Evolutionary conservation across 2,113 vertebrate species (phyloP), one percentile per base, ranked within the genome.

Genomic region (Bubo bubo): DNA sequence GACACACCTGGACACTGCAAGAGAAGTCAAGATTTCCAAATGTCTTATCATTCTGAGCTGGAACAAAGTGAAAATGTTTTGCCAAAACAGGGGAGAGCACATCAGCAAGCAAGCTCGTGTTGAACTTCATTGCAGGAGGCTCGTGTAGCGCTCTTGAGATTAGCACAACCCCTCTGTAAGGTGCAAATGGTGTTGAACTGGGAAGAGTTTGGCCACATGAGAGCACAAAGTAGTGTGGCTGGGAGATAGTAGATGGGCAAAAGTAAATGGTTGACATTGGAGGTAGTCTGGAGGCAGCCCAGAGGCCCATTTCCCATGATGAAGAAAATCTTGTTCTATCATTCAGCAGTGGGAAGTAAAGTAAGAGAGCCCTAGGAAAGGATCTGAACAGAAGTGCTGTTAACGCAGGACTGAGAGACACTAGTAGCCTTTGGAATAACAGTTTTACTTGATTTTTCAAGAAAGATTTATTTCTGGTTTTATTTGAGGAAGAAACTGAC

Each of bases 1-100:
- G 17, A 14, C 22, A 60, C 53, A 50, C 20, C 47, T 83, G 50
- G 59, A 34, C 0, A 0, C 14, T 0, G 3, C 37, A 63, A 6
- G 9, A 89, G 14, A n/a, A 84, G 19, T 19, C 68, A 88, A 43
- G 35, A 39, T 88, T 87, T 88, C 67, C 55, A 67, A 83, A 68
- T 3, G 1, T 13, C 68, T 93, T 93, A 45, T 58, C 13, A 24
- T 83, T 80, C 75, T 79, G 71, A 86, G 60, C 43, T 63, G n/a
- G 55, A 81, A 74, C 10, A 47, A 74, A n/a, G n/a, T n/a, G n/a
- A n/a, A n/a, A 93, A 52, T 0, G 0, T 56, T 85, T 94, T 35
- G 30, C 70, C 58, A 59, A 53, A 87, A 76, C 0, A 43, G 8
- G 26, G 41, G 32, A 79, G 43, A 88, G 71, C 0, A 0, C 20